Base-by-base conservation (phyloP, 2,113 vertebrate genomes). In the Pachypanchax playfairii region DNA sequence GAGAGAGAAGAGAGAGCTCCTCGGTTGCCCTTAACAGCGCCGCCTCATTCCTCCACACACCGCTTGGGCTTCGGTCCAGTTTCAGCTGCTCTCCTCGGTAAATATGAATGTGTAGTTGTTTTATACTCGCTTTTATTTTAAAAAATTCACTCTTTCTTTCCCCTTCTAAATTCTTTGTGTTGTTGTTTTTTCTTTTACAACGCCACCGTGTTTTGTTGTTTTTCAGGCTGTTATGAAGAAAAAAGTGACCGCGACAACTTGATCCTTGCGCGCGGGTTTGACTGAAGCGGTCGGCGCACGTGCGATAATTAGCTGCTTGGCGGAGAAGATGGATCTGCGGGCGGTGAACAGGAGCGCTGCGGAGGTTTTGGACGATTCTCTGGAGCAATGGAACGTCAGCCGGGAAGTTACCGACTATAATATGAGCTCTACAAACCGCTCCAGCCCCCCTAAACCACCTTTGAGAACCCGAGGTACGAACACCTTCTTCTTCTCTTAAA, bases 21-120 rank as follows among this genome's bases (percentile, higher is more conserved):
- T 70, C 68, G 38, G 76, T 84, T 84, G 74, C 79, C 28, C 72
- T 39, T 66, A 83, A 79, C 73, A 80, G 79, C 79, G 56, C 79
- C 46, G 80, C 65, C 66, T 80, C 85, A 86, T 89, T 89, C 85
- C 87, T 84, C 47, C 72, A 84, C 85, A 78, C n/a, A n/a, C n/a
- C n/a, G 65, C 38, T 49, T 26, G 28, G 54, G n/a, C n/a, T n/a
- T n/a, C n/a, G n/a, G n/a, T n/a, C n/a, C n/a, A 33, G 33, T 54
- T 47, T 24, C 57, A 62, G 47, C 65, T 18, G 63, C 13, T 17
- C 56, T 42, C n/a, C 33, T 2, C 21, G 20, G 18, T 51, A n/a
- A n/a, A n/a, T n/a, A n/a, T n/a, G n/a, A n/a, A n/a, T n/a, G n/a
- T n/a, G n/a, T n/a, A n/a, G n/a, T n/a, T n/a, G n/a, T n/a, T n/a